Evolutionary conservation across 2,888 invertebrate genomes (phyloP).

Genomic region (Hirtodrosophila cameraria): DNA sequence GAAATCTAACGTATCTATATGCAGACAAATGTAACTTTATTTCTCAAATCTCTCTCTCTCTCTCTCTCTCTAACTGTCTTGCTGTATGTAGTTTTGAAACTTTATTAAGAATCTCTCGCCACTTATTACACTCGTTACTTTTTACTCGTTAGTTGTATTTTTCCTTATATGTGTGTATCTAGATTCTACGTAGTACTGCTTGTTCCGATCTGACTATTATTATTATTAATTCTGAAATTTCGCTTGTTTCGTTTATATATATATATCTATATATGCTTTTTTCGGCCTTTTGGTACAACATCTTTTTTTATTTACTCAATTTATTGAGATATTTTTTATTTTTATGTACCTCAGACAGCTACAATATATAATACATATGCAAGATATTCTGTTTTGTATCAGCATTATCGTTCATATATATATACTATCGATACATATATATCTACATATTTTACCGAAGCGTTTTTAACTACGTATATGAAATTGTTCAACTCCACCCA

Average conservation of each 20-base stretch:
- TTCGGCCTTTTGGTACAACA: slow-evolving; percentile 18
- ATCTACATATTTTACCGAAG: slow-evolving; percentile 23
- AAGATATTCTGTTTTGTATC: slow-evolving; percentile 45
- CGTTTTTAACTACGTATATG: slow-evolving; percentile 24
- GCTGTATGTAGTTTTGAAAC: slow-evolving; percentile 31
- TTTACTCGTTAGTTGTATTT: slow-evolving; percentile 27
- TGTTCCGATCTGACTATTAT: neutral
- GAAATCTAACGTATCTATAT: slow-evolving; percentile 6
- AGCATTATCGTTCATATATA: slow-evolving; percentile 35
- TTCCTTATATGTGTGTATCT: slow-evolving; percentile 16
- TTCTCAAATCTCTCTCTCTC: slow-evolving; percentile 7
- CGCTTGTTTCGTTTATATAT: slow-evolving; percentile 1
- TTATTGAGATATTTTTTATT: slow-evolving; percentile 24
- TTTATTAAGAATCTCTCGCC: slow-evolving; percentile 9
- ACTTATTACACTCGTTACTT: slow-evolving; percentile 18
- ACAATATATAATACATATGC: slow-evolving; percentile 7
- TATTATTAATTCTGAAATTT: slow-evolving; percentile 1
- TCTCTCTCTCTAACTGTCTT: slow-evolving; percentile 6
- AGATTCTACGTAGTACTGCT: slow-evolving; percentile 22
- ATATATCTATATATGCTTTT: slow-evolving; percentile 14
- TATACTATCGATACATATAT: slow-evolving; percentile 14
- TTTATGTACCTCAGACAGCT: slow-evolving; percentile 5
- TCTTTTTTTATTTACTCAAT: slow-evolving; percentile 16
- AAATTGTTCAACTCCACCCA: slow-evolving; percentile 80
- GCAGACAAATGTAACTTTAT: slow-evolving; percentile 11